Percentiles rank a stretch among this genome's conserved stretches.
Conservation (phyloP, 23 tunicate genomes). For the Pegea sp. region DNA sequence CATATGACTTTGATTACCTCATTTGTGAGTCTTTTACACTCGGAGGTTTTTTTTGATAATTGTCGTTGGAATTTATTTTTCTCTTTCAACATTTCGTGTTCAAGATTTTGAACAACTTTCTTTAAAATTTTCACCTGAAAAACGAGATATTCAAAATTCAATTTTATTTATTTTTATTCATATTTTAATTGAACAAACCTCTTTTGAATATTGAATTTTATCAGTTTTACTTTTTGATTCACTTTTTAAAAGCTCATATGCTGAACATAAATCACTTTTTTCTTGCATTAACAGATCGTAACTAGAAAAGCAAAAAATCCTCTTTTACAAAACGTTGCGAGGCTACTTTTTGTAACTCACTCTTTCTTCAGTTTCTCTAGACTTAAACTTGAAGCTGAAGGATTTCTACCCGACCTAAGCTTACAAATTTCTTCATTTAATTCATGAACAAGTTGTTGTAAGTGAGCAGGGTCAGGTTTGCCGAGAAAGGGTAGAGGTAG, state of each 20-base stretch:
- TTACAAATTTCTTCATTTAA: constrained; percentile 70
- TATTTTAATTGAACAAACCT: constrained; percentile 6
- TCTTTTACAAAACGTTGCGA: too few species aligned
- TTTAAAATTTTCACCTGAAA: constrained; percentile 54
- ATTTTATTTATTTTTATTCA: background rate
- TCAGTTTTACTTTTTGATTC: constrained; percentile 25
- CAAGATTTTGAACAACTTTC: constrained; percentile 79
- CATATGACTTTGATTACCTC: constrained; percentile 21
- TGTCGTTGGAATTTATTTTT: constrained; percentile 54
- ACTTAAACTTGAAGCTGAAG: too few species aligned
- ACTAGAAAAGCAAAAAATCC: constrained; percentile 4
- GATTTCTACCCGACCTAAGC: too few species aligned
- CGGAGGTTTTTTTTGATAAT: constrained; percentile 54
- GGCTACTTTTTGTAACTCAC: too few species aligned
- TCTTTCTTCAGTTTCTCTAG: too few species aligned
- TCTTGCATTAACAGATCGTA: constrained; percentile 44
- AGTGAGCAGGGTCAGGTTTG: constrained; percentile 72
- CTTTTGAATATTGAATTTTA: constrained; percentile 35
- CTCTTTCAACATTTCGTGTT: constrained; percentile 75
- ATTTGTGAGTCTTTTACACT: constrained; percentile 27
- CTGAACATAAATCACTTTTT: constrained; percentile 24
- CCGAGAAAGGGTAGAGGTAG: constrained; percentile 76
- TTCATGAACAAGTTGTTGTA: constrained; percentile 64
- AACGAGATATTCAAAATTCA: background rate
- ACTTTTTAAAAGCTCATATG: constrained; percentile 21